Percentiles rank a stretch among this genome's conserved stretches.
Conservation (phyloP, 2,113 vertebrate species). For the Atrichornis clamosus region DNA sequence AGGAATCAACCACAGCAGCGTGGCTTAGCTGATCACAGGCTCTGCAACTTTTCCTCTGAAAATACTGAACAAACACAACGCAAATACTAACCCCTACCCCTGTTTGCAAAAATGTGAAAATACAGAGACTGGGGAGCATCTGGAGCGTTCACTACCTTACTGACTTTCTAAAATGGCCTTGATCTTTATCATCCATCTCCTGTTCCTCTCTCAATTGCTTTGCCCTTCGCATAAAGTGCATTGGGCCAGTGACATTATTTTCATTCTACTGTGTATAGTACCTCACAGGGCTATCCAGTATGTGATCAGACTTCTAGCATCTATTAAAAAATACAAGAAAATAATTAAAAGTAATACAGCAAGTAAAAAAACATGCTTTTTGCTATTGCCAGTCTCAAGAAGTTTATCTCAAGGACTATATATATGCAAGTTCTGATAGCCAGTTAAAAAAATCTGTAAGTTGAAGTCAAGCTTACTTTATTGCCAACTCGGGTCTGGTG, state of each 20-base stretch:
- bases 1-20: neutral
- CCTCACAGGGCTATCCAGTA: neutral
- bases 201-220: neutral
- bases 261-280: neutral
- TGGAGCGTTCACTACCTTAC: neutral
- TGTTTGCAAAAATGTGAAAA: neutral
- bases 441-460: neutral
- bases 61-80: neutral
- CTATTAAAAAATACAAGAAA: neutral
- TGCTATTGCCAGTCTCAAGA: neutral
- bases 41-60: neutral
- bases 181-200: neutral
- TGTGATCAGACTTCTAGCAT: neutral
- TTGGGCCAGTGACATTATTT: neutral
- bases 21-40: neutral
- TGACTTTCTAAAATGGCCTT: neutral
- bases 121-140: neutral
- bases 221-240: neutral
- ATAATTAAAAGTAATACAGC: neutral
- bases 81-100: neutral
- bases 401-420: neutral
- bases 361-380: neutral
- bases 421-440: neutral
- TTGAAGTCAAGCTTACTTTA: neutral
- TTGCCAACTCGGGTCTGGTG: neutral